Percentiles rank a stretch among this genome's conserved stretches.
These are phyloP conservation scores for Etheostoma nigrum DNA, from an alignment of 2,797 vertebrate species.

Conservation along the genomic window DNA sequence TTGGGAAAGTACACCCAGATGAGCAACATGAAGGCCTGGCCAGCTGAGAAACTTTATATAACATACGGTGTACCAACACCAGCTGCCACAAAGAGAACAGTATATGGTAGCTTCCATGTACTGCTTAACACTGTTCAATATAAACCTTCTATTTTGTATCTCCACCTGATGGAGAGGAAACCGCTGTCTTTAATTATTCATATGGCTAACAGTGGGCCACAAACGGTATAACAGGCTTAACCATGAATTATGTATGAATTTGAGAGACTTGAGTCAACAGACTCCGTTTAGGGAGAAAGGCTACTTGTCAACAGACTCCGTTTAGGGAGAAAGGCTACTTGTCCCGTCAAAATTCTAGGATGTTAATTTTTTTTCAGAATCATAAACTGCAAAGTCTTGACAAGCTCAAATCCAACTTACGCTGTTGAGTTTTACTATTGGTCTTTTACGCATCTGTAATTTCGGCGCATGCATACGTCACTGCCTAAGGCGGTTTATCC, in stretches of 20 bases:
- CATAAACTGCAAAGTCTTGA: neutral
- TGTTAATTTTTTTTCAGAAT: neutral
- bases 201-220: conserved; percentile 40
- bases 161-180: conserved; percentile 37
- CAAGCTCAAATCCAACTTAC: neutral
- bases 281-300: neutral
- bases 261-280: conserved; percentile 7
- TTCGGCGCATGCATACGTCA: conserved; percentile 6
- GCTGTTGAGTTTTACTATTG: neutral
- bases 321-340: neutral
- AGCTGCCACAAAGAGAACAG: conserved; percentile 27
- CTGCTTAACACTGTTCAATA: conserved; percentile 6
- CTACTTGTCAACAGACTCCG: neutral
- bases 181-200: conserved; percentile 66
- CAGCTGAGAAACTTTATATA: conserved; percentile 43
- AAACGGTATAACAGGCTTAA: conserved; percentile 23
- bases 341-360: neutral
- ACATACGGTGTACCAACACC: conserved; percentile 32
- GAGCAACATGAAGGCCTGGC: conserved; percentile 41
- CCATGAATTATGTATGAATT: conserved; percentile 56
- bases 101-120: neutral
- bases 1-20: conserved; percentile 58
- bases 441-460: neutral
- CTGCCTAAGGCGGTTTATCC: too few species aligned
- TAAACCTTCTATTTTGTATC: conserved; percentile 25